Conservation (phyloP, 2,113 vertebrate genomes). For the Chascanopsetta lugubris region DNA sequence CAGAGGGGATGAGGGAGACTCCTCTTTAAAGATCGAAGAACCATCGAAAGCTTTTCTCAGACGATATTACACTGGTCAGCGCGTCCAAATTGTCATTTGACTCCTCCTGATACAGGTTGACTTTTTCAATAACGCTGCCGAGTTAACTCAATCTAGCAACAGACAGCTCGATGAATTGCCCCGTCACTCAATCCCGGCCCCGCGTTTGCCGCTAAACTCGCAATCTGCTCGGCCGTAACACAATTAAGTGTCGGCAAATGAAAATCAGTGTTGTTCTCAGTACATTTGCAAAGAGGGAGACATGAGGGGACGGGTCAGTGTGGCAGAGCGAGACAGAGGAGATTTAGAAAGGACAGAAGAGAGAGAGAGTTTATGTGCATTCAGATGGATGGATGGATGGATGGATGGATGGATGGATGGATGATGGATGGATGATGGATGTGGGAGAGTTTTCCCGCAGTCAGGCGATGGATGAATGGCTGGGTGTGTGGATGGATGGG, state of each 20-base stretch:
- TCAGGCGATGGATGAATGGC: too few relatives aligned
- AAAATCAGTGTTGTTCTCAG: conserved; percentile 67
- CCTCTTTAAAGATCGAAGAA: background rate
- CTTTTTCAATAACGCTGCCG: conserved; percentile 79
- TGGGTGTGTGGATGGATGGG: too few relatives aligned
- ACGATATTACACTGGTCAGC: conserved; percentile 40
- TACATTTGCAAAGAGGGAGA: conserved; percentile 72
- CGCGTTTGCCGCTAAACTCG: conserved; percentile 68
- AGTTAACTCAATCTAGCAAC: conserved; percentile 80
- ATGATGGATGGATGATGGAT: too few relatives aligned
- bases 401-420: too few relatives aligned
- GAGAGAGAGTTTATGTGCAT: too few relatives aligned
- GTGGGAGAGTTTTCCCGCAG: too few relatives aligned
- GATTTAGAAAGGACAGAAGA: too few relatives aligned
- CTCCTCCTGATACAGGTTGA: conserved; percentile 77
- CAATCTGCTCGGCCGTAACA: conserved; percentile 77
- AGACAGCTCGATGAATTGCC: conserved; percentile 80
- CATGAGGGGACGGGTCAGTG: conserved; percentile 44
- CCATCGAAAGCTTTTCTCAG: conserved; percentile 8
- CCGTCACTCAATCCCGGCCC: conserved; percentile 76
- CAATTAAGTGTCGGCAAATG: conserved; percentile 79
- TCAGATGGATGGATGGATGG: too few relatives aligned
- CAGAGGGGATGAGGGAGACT: too few relatives aligned
- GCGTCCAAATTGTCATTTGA: conserved; percentile 71
- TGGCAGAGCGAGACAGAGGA: conserved; percentile 18